These are phyloP conservation scores for Amblyraja radiata DNA, from an alignment of 2,797 vertebrate genomes.

Conservation along the genomic window DNA sequence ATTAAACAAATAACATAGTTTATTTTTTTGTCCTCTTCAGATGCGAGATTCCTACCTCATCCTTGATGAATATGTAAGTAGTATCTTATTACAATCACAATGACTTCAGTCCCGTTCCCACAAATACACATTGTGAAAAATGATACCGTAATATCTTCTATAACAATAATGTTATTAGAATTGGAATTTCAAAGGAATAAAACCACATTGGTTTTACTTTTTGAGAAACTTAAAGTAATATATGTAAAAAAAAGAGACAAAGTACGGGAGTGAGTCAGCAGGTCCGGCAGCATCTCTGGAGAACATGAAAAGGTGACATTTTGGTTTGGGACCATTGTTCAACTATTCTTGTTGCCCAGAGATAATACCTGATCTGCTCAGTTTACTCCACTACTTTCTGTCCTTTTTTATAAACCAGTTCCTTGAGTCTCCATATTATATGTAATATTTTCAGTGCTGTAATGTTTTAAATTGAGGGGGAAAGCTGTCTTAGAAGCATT, in stretches of 20 bases:
- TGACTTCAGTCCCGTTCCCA: neutral
- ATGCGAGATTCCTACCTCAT: constrained; percentile 95
- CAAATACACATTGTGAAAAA: neutral
- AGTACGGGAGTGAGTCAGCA: too few species aligned
- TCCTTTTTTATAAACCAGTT: too few species aligned
- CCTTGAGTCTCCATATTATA: too few species aligned
- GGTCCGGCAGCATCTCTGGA: too few species aligned
- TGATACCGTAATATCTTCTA: neutral
- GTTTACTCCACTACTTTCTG: too few species aligned
- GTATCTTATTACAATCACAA: constrained; percentile 13
- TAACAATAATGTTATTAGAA: neutral
- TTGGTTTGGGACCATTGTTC: too few species aligned
- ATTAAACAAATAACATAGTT: neutral
- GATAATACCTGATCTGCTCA: too few species aligned
- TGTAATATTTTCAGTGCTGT: too few species aligned
- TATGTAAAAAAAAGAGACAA: too few species aligned
- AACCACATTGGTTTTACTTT: neutral
- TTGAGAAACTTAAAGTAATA: neutral
- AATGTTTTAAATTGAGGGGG: neutral
- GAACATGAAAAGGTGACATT: too few species aligned
- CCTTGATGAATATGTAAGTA: constrained; percentile 94
- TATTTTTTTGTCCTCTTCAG: constrained; percentile 52
- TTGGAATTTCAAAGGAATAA: neutral
- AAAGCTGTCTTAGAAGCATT: neutral
- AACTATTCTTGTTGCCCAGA: too few species aligned